These are phyloP conservation scores for Camptogramma bilineatum DNA, from an alignment of 2,888 invertebrate species.

Conservation along the genomic window DNA sequence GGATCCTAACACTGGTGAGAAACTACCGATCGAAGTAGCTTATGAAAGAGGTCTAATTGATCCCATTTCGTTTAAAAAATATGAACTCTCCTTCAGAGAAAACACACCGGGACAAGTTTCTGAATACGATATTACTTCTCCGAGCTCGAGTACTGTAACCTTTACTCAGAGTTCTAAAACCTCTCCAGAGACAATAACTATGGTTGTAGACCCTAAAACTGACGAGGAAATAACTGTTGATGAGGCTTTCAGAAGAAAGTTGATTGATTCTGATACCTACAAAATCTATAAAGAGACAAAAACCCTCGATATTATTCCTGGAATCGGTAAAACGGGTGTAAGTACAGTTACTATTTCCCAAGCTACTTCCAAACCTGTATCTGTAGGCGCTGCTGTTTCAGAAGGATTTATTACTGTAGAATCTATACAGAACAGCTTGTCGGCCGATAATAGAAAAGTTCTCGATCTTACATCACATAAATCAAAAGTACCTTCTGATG, in stretches of 20 bases:
- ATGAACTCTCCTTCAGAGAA: conserved; percentile 70
- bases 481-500: conserved; percentile 67
- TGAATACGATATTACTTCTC: conserved; percentile 43
- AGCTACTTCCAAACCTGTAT: conserved; percentile 76
- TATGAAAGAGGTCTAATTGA: conserved; percentile 77
- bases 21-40: conserved; percentile 89
- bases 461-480: conserved; percentile 54
- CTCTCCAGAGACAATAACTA: conserved; percentile 51
- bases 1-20: conserved; percentile 91
- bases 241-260: conserved; percentile 86
- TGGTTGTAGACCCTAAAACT: conserved; percentile 88
- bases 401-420: conserved; percentile 84
- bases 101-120: conserved; percentile 54
- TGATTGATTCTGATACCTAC: conserved; percentile 60
- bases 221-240: conserved; percentile 90
- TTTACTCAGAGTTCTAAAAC: conserved; percentile 49
- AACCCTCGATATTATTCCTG: conserved; percentile 36
- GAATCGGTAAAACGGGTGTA: conserved; percentile 45
- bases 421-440: conserved; percentile 77
- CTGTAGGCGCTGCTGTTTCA: conserved; percentile 86
- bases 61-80: conserved; percentile 77
- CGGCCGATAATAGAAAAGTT: conserved; percentile 65
- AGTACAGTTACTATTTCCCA: conserved; percentile 58
- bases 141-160: conserved; percentile 46
- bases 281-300: conserved; percentile 52